Conservation (phyloP, 1,140 invertebrate species). For the Batillaria attramentaria region DNA sequence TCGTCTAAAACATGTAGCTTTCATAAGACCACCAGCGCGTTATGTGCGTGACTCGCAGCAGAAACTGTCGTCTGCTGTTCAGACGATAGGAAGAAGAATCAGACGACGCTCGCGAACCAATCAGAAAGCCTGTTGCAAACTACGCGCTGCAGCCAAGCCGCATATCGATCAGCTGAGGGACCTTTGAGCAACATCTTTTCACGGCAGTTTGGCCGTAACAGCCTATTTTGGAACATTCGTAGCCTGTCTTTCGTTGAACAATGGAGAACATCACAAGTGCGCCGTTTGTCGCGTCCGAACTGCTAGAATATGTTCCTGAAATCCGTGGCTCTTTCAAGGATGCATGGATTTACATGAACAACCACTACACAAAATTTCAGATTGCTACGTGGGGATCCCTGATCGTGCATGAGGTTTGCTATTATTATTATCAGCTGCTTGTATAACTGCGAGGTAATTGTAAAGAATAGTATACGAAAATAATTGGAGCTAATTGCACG, state of each 20-base stretch:
- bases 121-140: conserved; percentile 16
- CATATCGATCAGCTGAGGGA: not conserved
- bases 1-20: too few species aligned
- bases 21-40: too few species aligned
- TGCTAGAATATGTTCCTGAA: conserved; percentile 54
- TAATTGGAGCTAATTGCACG: too few species aligned
- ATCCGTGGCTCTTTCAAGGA: conserved; percentile 50
- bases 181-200: too few species aligned
- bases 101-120: conserved; percentile 22
- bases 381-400: conserved; percentile 65
- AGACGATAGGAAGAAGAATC: not conserved
- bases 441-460: too few species aligned
- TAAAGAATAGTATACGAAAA: too few species aligned
- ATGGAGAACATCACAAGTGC: conserved; percentile 36
- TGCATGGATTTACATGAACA: conserved; percentile 59
- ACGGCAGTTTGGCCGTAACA: too few species aligned
- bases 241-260: too few species aligned
- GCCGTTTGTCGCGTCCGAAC: conserved; percentile 1
- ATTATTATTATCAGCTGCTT: too few species aligned
- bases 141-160: not conserved
- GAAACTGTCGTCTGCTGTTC: conserved; percentile 12
- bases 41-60: too few species aligned
- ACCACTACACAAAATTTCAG: conserved; percentile 63
- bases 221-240: too few species aligned
- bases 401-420: conserved; percentile 62